Evolutionary conservation across 2,888 invertebrate genomes (phyloP), one percentile per base, ranked within the genome.

Genomic region (Drosophila paucipuncta): DNA sequence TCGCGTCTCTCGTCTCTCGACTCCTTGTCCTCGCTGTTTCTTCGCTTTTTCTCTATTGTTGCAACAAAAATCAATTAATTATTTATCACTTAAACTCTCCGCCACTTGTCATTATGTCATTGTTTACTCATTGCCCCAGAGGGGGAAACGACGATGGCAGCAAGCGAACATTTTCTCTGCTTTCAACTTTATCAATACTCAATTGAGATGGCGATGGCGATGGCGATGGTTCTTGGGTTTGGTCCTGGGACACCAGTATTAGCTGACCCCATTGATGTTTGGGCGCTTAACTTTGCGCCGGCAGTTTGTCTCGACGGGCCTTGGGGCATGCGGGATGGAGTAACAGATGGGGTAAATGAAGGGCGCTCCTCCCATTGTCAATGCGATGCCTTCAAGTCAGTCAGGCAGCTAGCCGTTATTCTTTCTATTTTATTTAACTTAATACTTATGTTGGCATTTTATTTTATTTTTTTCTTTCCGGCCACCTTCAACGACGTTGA

Each of bases 21-120:
- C 28, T 30, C 22, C 25, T 52, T 28, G 37, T 11, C 0, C 39
- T 10, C 22, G 37, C 33, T 30, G 60, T 30, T 35, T 30, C 57
- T 55, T 50, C 47, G 53, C 54, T 37, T 68, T 47, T 63, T 72
- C 74, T 80, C 80, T 75, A 80, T 87, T 89, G 91, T 88, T 91
- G 90, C 90, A 85, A 87, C 90, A 91, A 89, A 91, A 92, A 92
- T 92, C 92, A 92, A 92, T 92, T 92, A 92, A 92, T 92, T 92
- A 92, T 92, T 92, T 92, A 92, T 92, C 92, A 91, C 92, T 92
- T 92, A 92, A 92, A 92, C 92, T 91, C 92, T 91, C 91, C 91
- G 89, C 89, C 91, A 91, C 92, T 92, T 92, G 92, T 92, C 92
- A 92, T 92, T 92, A 91, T 92, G 92, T 91, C 92, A 92, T 92